Evolutionary conservation across 1,140 invertebrate species (phyloP).

Genomic region (Drosophila arawakana): DNA sequence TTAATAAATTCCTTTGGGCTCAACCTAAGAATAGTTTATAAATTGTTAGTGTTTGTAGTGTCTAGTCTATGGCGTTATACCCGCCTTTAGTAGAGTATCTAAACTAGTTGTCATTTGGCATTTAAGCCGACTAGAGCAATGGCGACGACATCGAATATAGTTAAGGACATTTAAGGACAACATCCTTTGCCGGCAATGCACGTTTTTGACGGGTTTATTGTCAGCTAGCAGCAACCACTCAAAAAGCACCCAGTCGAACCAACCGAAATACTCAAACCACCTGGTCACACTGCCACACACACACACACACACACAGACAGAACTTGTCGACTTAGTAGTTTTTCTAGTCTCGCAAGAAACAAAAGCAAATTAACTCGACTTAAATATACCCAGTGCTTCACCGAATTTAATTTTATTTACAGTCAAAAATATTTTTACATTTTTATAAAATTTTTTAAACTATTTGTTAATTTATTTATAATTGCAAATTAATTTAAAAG

Average conservation of each 20-base stretch:
- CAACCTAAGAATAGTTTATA: too few relatives aligned
- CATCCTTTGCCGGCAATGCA: conserved; percentile 59
- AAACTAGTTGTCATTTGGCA: conserved; percentile 32
- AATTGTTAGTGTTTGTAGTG: too few relatives aligned
- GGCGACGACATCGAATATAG: conserved; percentile 12
- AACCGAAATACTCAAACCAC: conserved; percentile 8
- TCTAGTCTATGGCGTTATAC: too few relatives aligned
- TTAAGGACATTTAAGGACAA: conserved; percentile 38
- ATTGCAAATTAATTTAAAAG: too few relatives aligned
- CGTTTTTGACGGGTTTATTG: conserved; percentile 78
- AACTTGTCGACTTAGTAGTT: conserved; percentile 38
- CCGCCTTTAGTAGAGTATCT: not conserved
- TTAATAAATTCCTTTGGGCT: too few relatives aligned
- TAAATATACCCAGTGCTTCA: too few relatives aligned
- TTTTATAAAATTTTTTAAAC: too few relatives aligned
- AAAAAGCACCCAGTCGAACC: not conserved
- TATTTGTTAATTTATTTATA: too few relatives aligned
- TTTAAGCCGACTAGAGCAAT: conserved; percentile 13
- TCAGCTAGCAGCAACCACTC: conserved; percentile 37
- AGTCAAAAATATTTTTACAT: too few relatives aligned
- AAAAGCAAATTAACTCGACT: not conserved
- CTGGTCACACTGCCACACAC: conserved; percentile 2
- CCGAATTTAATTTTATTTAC: too few relatives aligned
- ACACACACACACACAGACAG: not conserved
- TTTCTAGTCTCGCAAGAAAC: conserved; percentile 8